phyloP scores from a whole-genome alignment of 2,888 invertebrate genomes.

The Merodon equestris region DNA sequence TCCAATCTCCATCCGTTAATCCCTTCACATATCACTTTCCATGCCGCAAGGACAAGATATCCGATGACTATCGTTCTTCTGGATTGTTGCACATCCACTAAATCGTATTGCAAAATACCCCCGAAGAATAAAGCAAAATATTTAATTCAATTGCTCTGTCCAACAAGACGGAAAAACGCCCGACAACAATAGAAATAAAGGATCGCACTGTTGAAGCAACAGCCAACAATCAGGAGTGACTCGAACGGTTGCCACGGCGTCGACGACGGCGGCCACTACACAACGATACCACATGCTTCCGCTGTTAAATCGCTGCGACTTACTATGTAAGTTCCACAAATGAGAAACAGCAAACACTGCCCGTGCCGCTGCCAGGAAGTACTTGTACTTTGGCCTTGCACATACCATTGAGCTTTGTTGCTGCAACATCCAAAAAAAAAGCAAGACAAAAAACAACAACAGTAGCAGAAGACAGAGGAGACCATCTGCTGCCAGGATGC shows the following conservation, averaged over 20 bases:
- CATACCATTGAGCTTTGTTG: neutral
- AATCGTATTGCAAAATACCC: slow-evolving; percentile 59
- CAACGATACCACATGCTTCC: slow-evolving; percentile 60
- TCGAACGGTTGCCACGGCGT: slow-evolving; percentile 30
- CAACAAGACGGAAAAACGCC: slow-evolving; percentile 67
- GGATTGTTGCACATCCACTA: slow-evolving; percentile 64
- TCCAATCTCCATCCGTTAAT: slow-evolving; percentile 3
- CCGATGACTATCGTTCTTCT: slow-evolving; percentile 42
- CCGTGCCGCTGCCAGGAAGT: slow-evolving; percentile 17
- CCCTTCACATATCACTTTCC: slow-evolving; percentile 34
- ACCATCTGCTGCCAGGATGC: slow-evolving; percentile 31
- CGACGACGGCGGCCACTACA: no score
- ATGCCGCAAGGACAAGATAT: slow-evolving; percentile 40
- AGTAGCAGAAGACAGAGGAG: no score
- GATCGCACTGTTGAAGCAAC: slow-evolving; percentile 45
- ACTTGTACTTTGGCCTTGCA: neutral
- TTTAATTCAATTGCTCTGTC: slow-evolving; percentile 67
- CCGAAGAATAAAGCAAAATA: slow-evolving; percentile 53
- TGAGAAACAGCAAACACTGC: slow-evolving; percentile 49
- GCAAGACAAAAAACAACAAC: no score
- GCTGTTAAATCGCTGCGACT: slow-evolving; percentile 64
- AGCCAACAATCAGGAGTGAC: slow-evolving; percentile 60
- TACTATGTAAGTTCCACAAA: slow-evolving; percentile 49
- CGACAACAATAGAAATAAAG: slow-evolving; percentile 45
- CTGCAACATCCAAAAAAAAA: neutral